These are phyloP conservation scores for Noctua comes DNA, from an alignment of 2,888 invertebrate species.

Conservation along the genomic window DNA sequence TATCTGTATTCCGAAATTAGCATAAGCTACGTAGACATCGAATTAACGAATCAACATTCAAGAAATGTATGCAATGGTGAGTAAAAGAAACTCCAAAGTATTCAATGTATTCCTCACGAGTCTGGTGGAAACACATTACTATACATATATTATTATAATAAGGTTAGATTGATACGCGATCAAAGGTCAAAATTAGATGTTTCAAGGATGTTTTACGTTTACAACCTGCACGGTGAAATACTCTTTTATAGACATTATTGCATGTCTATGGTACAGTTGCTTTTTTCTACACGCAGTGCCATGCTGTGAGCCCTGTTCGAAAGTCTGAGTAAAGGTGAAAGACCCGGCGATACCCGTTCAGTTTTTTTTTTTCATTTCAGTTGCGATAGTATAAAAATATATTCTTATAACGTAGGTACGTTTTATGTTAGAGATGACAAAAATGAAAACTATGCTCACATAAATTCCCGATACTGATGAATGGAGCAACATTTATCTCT, in stretches of 20 bases:
- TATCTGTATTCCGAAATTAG: slow-evolving; percentile 65
- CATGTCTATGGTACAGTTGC: slow-evolving; percentile 14
- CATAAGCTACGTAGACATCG: slow-evolving; percentile 47
- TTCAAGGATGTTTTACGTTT: slow-evolving; percentile 47
- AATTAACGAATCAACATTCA: slow-evolving; percentile 39
- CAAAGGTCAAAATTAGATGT: slow-evolving; percentile 49
- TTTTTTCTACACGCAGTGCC: slow-evolving; percentile 8
- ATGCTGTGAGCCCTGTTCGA: slow-evolving; percentile 8
- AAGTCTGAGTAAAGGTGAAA: slow-evolving; percentile 56
- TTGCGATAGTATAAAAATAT: slow-evolving; percentile 30
- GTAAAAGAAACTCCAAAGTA: slow-evolving; percentile 20
- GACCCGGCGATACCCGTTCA: slow-evolving; percentile 45
- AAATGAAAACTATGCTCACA: slow-evolving; percentile 23
- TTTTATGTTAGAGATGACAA: slow-evolving; percentile 32
- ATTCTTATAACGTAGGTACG: slow-evolving; percentile 15
- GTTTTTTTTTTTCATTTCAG: not conserved
- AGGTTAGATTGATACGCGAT: slow-evolving; percentile 43
- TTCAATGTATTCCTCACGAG: slow-evolving; percentile 28
- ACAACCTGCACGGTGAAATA: slow-evolving; percentile 16
- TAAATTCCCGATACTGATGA: slow-evolving; percentile 31
- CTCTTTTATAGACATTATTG: slow-evolving; percentile 18
- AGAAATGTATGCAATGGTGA: slow-evolving; percentile 20
- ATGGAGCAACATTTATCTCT: slow-evolving; percentile 30
- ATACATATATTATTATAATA: slow-evolving; percentile 13
- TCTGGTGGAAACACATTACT: slow-evolving; percentile 23